Percentiles rank a stretch among this genome's conserved stretches.
Conservation (phyloP, 37 sponge, comb jelly and placozoan species). For the Agelas oroides region DNA sequence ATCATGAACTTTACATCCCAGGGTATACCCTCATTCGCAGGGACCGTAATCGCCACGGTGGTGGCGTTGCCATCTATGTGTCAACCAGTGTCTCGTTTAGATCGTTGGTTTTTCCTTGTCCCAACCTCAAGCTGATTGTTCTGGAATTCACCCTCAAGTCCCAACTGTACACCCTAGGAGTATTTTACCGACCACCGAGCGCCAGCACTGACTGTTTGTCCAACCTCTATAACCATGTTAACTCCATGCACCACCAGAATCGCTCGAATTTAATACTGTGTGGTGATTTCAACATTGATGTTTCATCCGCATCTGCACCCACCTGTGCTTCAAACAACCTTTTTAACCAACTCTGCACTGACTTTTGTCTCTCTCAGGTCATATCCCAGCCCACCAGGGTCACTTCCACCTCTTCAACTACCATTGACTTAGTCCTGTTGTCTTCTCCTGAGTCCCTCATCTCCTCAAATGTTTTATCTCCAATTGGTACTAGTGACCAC, state of each 20-base stretch:
- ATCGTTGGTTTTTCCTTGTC: background rate
- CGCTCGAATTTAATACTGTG: background rate
- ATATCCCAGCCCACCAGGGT: background rate
- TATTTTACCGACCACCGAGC: background rate
- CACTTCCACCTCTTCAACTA: background rate
- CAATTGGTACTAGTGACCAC: slow-evolving; percentile 8
- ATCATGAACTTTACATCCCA: background rate
- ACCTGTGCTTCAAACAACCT: background rate
- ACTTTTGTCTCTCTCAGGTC: background rate
- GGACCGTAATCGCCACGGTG: slow-evolving; percentile 13
- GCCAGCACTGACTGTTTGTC: background rate
- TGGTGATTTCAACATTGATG: slow-evolving; percentile 13
- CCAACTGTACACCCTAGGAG: background rate
- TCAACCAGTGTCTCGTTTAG: background rate
- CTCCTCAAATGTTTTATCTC: background rate
- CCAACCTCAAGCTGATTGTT: background rate
- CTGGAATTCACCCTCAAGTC: background rate
- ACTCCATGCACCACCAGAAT: background rate
- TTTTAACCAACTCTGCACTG: background rate
- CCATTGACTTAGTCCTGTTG: slow-evolving; percentile 8
- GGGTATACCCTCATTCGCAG: background rate
- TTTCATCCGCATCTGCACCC: background rate
- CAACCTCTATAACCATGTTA: background rate
- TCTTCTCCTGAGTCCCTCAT: slow-evolving; percentile 1
- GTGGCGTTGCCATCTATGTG: background rate